A percentile compares a stretch with the other conserved stretches of the same genome.
Evolutionary conservation across 2,797 vertebrate genomes (phyloP).

Genomic region (Cirrhinus molitorella): DNA sequence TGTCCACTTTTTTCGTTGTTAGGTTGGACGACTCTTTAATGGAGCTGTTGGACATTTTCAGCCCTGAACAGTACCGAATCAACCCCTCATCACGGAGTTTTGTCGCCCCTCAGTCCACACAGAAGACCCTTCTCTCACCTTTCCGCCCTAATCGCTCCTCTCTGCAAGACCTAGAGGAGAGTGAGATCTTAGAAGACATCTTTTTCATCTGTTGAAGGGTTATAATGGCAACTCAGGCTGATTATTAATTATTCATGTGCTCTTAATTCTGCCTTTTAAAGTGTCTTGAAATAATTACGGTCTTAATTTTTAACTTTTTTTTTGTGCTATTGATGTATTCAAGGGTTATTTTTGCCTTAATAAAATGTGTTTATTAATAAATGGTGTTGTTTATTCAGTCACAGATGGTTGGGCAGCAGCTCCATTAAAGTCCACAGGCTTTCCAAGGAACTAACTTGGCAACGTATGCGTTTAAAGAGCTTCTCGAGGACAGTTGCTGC

Average conservation of each 20-base stretch:
- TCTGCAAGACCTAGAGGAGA: slow-evolving; percentile 88
- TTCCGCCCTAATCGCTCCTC: slow-evolving; percentile 59
- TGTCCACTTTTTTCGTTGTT: slow-evolving; percentile 40
- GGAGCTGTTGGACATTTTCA: slow-evolving; percentile 86
- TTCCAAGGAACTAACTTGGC: slow-evolving; percentile 10
- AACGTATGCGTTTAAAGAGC: neutral
- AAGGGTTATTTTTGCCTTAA: slow-evolving; percentile 55
- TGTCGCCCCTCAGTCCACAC: neutral
- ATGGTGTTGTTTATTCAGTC: slow-evolving; percentile 24
- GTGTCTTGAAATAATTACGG: slow-evolving; percentile 54
- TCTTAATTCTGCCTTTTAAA: slow-evolving; percentile 43
- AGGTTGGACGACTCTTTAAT: slow-evolving; percentile 86
- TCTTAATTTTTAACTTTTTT: slow-evolving; percentile 56
- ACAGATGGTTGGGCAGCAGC: slow-evolving; percentile 22
- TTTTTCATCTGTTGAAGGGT: slow-evolving; percentile 90
- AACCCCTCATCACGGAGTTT: slow-evolving; percentile 50
- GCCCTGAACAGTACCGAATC: slow-evolving; percentile 68
- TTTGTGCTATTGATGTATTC: slow-evolving; percentile 28
- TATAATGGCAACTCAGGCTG: neutral
- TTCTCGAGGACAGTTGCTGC: slow-evolving; percentile 6
- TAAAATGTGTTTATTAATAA: slow-evolving; percentile 72
- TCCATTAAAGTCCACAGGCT: neutral
- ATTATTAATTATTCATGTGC: slow-evolving; percentile 24
- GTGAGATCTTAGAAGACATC: slow-evolving; percentile 91
- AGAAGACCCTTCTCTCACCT: slow-evolving; percentile 39